Conservation (phyloP, 1,140 invertebrate species). For the Cheumatopsyche charites region DNA sequence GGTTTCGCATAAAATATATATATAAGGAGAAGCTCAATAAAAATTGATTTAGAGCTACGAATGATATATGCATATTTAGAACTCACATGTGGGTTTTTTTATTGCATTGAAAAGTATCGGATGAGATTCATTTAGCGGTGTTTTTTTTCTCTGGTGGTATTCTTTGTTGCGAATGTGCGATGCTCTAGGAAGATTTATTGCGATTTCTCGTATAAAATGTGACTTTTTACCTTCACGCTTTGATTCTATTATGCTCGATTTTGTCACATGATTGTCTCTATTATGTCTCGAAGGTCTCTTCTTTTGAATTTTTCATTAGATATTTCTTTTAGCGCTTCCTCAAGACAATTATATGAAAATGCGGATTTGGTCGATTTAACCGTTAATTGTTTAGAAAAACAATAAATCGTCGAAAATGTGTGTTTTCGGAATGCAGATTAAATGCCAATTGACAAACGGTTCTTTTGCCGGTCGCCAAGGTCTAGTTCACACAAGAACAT, state of each 20-base stretch:
- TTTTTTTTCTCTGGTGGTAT: background rate
- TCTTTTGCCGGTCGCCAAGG: background rate
- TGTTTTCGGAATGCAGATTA: slow-evolving; percentile 9
- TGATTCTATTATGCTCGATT: slow-evolving; percentile 5
- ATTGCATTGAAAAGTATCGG: slow-evolving; percentile 2
- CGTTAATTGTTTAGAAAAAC: too few species aligned
- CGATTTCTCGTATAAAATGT: slow-evolving; percentile 14
- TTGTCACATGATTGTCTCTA: too few species aligned
- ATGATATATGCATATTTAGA: slow-evolving; percentile 11
- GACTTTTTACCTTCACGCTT: slow-evolving; percentile 13
- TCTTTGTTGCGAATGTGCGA: background rate
- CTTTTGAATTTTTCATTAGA: too few species aligned
- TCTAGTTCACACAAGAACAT: slow-evolving; percentile 7
- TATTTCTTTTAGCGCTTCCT: too few species aligned
- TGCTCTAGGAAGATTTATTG: slow-evolving; percentile 16
- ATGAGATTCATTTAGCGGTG: slow-evolving; percentile 7
- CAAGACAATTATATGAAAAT: too few species aligned
- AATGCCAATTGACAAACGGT: background rate
- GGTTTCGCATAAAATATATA: background rate
- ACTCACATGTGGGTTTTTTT: slow-evolving; percentile 15
- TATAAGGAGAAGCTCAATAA: slow-evolving; percentile 19
- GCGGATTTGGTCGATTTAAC: too few species aligned
- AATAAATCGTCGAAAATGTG: background rate
- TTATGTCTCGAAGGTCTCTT: too few species aligned
- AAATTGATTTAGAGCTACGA: slow-evolving; percentile 16